Evolutionary conservation across 2,888 invertebrate species (phyloP).

Genomic region (Sepioteuthis lessoniana): DNA sequence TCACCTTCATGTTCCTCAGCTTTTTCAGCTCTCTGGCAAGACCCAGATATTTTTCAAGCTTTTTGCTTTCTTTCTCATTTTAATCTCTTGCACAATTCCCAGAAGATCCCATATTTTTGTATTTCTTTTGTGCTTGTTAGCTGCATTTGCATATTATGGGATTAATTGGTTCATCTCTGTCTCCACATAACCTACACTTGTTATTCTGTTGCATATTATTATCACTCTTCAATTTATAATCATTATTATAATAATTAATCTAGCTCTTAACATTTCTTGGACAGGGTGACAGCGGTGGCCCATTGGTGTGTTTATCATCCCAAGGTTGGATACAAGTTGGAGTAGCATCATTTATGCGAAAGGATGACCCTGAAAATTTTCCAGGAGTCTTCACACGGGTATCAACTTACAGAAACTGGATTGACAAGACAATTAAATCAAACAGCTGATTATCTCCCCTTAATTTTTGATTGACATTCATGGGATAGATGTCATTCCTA

Average conservation of each 20-base stretch:
- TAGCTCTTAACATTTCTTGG: slow-evolving; percentile 69
- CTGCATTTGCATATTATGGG: too few species aligned
- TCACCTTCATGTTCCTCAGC: too few species aligned
- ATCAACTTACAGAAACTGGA: slow-evolving; percentile 96
- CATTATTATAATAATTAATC: background rate
- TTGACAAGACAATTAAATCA: slow-evolving; percentile 76
- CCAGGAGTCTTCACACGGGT: slow-evolving; percentile 98
- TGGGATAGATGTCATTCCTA: background rate
- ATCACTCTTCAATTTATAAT: too few species aligned
- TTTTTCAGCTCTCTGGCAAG: too few species aligned
- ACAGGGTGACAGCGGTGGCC: slow-evolving; percentile 94
- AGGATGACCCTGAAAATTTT: slow-evolving; percentile 82
- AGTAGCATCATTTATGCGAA: slow-evolving; percentile 85
- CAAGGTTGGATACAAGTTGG: slow-evolving; percentile 91
- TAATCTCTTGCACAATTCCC: too few species aligned
- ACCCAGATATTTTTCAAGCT: too few species aligned
- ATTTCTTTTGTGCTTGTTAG: too few species aligned
- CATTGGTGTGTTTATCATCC: slow-evolving; percentile 87
- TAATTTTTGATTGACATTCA: background rate
- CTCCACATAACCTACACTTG: too few species aligned
- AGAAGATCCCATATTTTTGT: too few species aligned
- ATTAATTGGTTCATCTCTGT: too few species aligned
- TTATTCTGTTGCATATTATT: too few species aligned
- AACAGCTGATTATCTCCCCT: slow-evolving; percentile 39
- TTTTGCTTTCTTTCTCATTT: too few species aligned